phyloP scores from a whole-genome alignment of 2,113 vertebrate genomes.

The Monopterus albus region DNA sequence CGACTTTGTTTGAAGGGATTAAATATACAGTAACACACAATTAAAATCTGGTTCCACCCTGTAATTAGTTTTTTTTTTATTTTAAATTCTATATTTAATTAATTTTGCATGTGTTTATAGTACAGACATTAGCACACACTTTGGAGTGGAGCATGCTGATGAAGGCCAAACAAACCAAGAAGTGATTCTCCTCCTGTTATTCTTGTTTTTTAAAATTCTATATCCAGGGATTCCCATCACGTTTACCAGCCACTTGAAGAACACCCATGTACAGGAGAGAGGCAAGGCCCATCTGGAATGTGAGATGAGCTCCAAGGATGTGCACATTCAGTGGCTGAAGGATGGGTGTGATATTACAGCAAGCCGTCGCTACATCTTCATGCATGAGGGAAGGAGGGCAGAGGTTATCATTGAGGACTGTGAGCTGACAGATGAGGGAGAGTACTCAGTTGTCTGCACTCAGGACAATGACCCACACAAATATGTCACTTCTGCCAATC shows the following conservation, averaged over 20 bases:
- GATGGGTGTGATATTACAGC: slow-evolving; percentile 63
- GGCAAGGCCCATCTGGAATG: slow-evolving; percentile 70
- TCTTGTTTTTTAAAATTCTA: not conserved
- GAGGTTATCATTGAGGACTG: slow-evolving; percentile 75
- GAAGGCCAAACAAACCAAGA: not conserved
- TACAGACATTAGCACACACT: not conserved
- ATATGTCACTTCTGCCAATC: slow-evolving; percentile 66
- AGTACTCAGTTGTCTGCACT: slow-evolving; percentile 61
- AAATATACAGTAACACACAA: not conserved
- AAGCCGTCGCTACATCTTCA: slow-evolving; percentile 63
- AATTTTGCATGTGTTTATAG: too few relatives aligned
- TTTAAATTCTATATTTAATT: not conserved
- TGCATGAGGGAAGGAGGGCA: slow-evolving; percentile 67
- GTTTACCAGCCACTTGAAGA: slow-evolving; percentile 78
- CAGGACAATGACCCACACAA: slow-evolving; percentile 72
- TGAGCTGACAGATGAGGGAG: slow-evolving; percentile 66
- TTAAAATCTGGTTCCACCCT: not conserved
- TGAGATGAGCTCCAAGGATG: slow-evolving; percentile 78
- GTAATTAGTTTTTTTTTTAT: not conserved
- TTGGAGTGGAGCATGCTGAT: not conserved
- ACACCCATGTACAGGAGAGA: slow-evolving; percentile 70
- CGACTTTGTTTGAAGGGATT: not conserved
- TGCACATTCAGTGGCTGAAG: slow-evolving; percentile 72
- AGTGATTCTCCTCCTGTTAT: not conserved
- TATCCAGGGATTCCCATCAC: slow-evolving; percentile 69